Percentiles rank a stretch among this genome's conserved stretches.
phyloP scores from a whole-genome alignment of 2,113 vertebrate genomes.

The Lamprologus ornatipinnis region DNA sequence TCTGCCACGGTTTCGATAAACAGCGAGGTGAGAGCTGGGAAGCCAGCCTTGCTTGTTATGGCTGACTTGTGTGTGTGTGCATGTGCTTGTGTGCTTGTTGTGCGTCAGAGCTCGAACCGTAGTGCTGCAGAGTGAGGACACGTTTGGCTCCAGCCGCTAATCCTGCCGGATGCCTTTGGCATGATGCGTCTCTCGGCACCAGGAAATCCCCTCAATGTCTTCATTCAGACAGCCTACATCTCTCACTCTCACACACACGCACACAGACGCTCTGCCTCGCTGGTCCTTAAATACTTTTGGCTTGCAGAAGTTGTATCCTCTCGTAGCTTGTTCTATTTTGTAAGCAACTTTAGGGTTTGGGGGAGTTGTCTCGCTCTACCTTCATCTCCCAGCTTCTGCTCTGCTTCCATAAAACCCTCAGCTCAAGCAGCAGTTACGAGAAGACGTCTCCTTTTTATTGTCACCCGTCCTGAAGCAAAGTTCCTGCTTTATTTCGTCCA shows the following conservation, averaged over 20 bases:
- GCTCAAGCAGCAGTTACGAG: not conserved
- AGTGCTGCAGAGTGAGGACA: slow-evolving; percentile 35
- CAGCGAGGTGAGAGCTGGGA: not conserved
- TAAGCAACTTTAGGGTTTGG: not conserved
- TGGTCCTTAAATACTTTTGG: not conserved
- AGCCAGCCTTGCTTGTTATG: not conserved
- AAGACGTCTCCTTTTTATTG: not conserved
- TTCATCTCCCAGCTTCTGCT: not conserved
- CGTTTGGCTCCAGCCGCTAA: slow-evolving; percentile 56
- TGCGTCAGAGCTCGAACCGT: slow-evolving; percentile 4
- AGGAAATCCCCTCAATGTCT: slow-evolving; percentile 73
- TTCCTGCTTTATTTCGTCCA: not conserved
- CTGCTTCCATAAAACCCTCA: not conserved
- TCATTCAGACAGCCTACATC: slow-evolving; percentile 47
- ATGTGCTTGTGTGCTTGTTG: not conserved
- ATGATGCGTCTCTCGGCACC: slow-evolving; percentile 66
- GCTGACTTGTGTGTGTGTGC: not conserved
- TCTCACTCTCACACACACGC: not conserved
- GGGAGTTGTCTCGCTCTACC: not conserved
- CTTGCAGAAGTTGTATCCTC: not conserved
- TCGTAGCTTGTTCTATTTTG: not conserved
- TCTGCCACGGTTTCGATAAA: slow-evolving; percentile 1
- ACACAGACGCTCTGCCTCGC: not conserved
- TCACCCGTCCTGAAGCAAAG: not conserved
- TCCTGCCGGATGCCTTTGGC: slow-evolving; percentile 65